Evolutionary conservation across 2,113 vertebrate species (phyloP), one percentile per base, ranked within the genome.

Genomic region (Varanus salvator): DNA sequence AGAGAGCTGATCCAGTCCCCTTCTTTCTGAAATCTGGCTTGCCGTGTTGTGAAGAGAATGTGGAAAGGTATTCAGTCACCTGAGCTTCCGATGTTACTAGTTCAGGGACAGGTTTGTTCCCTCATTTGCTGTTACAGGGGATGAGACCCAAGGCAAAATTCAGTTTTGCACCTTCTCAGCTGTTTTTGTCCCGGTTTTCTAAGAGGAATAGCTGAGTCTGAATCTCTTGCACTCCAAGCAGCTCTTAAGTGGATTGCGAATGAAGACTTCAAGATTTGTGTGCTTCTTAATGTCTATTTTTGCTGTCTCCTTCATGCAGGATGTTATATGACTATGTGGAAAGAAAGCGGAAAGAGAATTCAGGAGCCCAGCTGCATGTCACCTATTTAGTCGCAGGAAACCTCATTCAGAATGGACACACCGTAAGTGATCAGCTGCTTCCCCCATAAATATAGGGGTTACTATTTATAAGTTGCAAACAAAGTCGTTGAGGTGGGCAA

Each of bases 301-400:
- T 1, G 21, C 17, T 44, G 74, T 86, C 84, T 54, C 92, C 91
- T 92, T 64, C 68, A 91, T 19, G 11, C 95, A 99, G 99, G 82
- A 99, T 99, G 99, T 97, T 99, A 1, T 99, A 96, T 69, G 98
- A 99, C 72, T 99, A 99, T 6, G 96, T 99, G 90, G 98, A 99
- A 92, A 97, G 98, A 94, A 99, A 98, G 69, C 95, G 99, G 84
- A 98, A 98, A 92, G 99, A 99, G 92, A 98, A 97, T 86, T 98
- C 97, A 0, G 97, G 97, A 86, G 97, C 97, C 91, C 98, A 96
- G 84, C 97, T 99, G 15, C 98, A 99, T 0, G 99, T 99, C 87
- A 99, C 99, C 6, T 99, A 99, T 76, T 97, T 99, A 0, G 96
- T 99, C 11, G 98, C 98, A 3, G 99, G 99, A 48, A 97, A 97